A percentile compares a stretch with the other conserved stretches of the same genome.
These are phyloP conservation scores for Diachasma alloeum DNA, from an alignment of 1,140 invertebrate genomes.

Conservation along the genomic window DNA sequence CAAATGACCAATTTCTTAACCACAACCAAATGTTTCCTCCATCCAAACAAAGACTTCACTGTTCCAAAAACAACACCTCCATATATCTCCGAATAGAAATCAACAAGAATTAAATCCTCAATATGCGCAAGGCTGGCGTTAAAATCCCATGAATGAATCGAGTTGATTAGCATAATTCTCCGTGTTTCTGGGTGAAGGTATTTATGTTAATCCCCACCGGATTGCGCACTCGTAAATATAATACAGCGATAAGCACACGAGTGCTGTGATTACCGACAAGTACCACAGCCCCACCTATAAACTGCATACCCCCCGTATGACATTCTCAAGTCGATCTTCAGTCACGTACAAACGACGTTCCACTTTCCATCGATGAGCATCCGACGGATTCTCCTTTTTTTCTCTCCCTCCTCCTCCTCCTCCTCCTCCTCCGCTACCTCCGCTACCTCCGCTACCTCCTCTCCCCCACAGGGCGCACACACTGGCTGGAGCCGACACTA, in stretches of 20 bases:
- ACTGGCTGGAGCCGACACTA: neutral
- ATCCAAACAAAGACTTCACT: no score
- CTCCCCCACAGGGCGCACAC: neutral
- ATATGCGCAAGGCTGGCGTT: no score
- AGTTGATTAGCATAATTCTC: neutral
- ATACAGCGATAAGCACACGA: neutral
- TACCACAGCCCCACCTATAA: neutral
- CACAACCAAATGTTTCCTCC: no score
- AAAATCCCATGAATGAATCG: neutral
- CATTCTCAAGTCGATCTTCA: neutral
- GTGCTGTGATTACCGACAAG: neutral
- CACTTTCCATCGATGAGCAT: constrained; percentile 25
- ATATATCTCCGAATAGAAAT: no score
- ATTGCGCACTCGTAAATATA: neutral
- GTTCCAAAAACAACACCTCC: no score
- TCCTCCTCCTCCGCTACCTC: neutral
- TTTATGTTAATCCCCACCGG: neutral
- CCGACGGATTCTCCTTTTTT: constrained; percentile 6
- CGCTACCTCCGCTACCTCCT: neutral
- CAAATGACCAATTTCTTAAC: no score
- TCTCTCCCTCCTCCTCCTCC: neutral
- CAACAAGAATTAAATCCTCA: no score
- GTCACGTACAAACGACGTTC: constrained; percentile 19
- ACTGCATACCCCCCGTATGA: neutral
- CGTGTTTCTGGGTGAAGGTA: constrained; percentile 1